These are phyloP conservation scores for Pterocles gutturalis DNA, from an alignment of 2,113 vertebrate species.

Conservation along the genomic window DNA sequence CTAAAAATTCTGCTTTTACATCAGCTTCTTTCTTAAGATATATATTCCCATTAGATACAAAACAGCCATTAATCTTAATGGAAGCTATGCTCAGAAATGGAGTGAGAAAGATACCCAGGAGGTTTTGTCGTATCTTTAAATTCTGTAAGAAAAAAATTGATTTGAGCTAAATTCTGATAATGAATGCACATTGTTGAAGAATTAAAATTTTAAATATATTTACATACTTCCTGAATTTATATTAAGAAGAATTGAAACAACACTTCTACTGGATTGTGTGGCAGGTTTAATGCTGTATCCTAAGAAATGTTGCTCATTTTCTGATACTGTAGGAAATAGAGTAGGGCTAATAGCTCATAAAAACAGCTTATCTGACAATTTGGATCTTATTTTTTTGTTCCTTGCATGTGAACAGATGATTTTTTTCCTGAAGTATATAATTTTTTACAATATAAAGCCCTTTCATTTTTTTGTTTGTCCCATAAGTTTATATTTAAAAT, in stretches of 20 bases:
- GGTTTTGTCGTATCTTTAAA: constrained; percentile 51
- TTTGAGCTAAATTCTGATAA: constrained; percentile 48
- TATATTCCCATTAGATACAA: constrained; percentile 64
- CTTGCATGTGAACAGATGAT: not conserved
- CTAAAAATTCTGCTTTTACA: constrained; percentile 54
- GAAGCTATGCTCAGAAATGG: constrained; percentile 46
- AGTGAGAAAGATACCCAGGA: constrained; percentile 37
- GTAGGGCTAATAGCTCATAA: not conserved
- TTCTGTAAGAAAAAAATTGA: constrained; percentile 47
- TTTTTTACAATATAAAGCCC: not conserved
- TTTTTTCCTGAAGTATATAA: not conserved
- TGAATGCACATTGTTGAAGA: constrained; percentile 55
- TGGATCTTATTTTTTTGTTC: not conserved
- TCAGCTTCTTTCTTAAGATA: constrained; percentile 46
- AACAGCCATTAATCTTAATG: constrained; percentile 58
- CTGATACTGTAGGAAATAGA: not conserved
- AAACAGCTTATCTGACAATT: not conserved
- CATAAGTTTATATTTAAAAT: not conserved
- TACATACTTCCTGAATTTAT: constrained; percentile 33
- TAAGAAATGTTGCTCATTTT: not conserved
- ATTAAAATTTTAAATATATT: constrained; percentile 63
- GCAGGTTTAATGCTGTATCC: not conserved
- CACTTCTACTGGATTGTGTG: not conserved
- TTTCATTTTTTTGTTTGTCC: not conserved
- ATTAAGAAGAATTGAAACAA: constrained; percentile 47